Evolutionary conservation across 2,888 invertebrate genomes (phyloP).

Genomic region (Mythimna vitellina): DNA sequence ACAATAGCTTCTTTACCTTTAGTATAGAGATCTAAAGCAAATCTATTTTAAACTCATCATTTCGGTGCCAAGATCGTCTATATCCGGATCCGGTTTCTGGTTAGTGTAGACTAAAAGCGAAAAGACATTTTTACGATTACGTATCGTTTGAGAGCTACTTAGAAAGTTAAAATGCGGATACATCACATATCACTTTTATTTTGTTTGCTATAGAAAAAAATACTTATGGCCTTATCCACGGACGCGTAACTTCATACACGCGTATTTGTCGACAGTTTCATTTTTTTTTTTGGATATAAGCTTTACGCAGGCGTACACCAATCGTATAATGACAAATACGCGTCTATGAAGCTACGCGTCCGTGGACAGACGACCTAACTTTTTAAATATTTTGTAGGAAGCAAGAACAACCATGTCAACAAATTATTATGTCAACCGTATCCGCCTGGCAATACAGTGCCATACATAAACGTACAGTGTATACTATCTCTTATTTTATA

Average conservation of each 20-base stretch:
- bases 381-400: background rate
- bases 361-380: no score
- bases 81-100: conserved; percentile 24
- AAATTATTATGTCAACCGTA: background rate
- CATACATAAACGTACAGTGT: no score
- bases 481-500: background rate
- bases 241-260: no score
- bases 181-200: background rate
- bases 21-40: background rate
- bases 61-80: conserved; percentile 6
- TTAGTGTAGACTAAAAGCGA: conserved; percentile 10
- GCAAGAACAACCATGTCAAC: background rate
- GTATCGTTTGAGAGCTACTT: conserved; percentile 22
- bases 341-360: no score
- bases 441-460: conserved; percentile 4
- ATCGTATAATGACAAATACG: no score
- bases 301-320: no score
- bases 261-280: no score
- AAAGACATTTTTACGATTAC: conserved; percentile 8
- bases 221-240: no score
- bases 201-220: no score
- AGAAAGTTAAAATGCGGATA: conserved; percentile 37
- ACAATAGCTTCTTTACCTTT: background rate
- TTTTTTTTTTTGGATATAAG: no score
- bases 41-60: background rate